Base-by-base conservation (phyloP, 2,888 invertebrate species). In the Philonicus albiceps region DNA sequence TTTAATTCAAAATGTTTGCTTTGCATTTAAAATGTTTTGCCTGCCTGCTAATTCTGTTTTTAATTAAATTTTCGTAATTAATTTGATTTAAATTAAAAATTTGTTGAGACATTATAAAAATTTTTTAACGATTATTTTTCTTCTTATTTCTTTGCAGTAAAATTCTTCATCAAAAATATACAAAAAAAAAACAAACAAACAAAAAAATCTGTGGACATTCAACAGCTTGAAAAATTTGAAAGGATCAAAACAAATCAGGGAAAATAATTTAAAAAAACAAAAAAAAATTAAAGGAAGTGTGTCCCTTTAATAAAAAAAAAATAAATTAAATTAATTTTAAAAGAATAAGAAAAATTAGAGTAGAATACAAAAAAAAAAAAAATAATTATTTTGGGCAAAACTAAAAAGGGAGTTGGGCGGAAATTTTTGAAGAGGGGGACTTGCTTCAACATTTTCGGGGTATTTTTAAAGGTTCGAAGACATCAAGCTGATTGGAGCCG, bases 401-500 rank as follows among this genome's bases (percentile, higher is more conserved):
- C n/a, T n/a, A n/a, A n/a, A n/a, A n/a, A n/a, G n/a, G 7, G 19
- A 49, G 49, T 49, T 37, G 16, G n/a, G n/a, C 19, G 19, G 4
- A 1, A 4, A 49, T 49, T 49, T 6, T 4, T 1, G 13, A 19
- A 49, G 5, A n/a, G 8, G 11, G 37, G 4, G 4, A 49, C 4
- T 49, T 3, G 6, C 7, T 64, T 27, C 37, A 74, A 31, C 2
- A 40, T 73, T 85, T 74, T 75, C 64, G 43, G n/a, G 31, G 72
- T 43, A 22, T 27, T 64, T 75, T 7, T 76, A 55, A 75, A 75
- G 64, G 13, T 55, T 30, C 19, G 88, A 87, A 88, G 73, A 87
- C 88, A 87, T 88, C 89, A 90, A 90, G 88, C 89, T 90, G 89
- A 89, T 90, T 89, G 89, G 89, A 89, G 88, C 89, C 87, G 89